Evolutionary conservation across 1,140 invertebrate genomes (phyloP), one percentile per base, ranked within the genome.

Genomic region (Procambarus virginalis): DNA sequence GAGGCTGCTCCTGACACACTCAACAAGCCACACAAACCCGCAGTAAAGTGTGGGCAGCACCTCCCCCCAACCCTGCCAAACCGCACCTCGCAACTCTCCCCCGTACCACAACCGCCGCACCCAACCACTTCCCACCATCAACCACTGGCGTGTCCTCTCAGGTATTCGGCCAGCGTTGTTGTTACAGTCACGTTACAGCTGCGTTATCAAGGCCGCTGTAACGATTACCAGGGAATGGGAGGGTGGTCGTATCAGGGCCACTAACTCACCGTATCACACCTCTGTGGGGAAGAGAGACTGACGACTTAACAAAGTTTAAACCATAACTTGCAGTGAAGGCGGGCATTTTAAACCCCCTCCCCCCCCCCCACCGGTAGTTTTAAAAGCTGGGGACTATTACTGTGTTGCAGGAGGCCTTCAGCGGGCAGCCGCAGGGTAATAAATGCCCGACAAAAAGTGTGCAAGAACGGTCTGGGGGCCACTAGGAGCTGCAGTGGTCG

Each of bases 181-280:
- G 68, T 22, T 73, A 3, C 20, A 68, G 12, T 17, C 64, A 68
- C 20, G 34, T 34, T 34, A 34, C 20, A 68, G 14, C n/a, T 34
- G n/a, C n/a, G 68, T 8, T 73, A 73, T 73, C 68, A 8, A 6
- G 68, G 10, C 2, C n/a, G n/a, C 8, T 73, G 68, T 22, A 20
- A 14, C 46, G 76, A 78, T 81, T 81, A 81, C 79, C 3, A 45
- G n/a, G n/a, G 22, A 81, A 55, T 5, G 79, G 51, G n/a, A n/a
- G 79, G n/a, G 55, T 34, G 55, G n/a, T 22, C 10, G 34, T 82
- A 82, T 82, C 80, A 34, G 22, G 48, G 83, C 51, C 34, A 46
- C 48, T 84, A 84, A 84, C 22, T 84, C 83, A 84, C 49, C 49
- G 22, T 86, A 86, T 86, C 84, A 64, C 46, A 78, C 45, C 84